Base-by-base conservation (phyloP, 1,140 invertebrate species). In the Cydia strobilella region DNA sequence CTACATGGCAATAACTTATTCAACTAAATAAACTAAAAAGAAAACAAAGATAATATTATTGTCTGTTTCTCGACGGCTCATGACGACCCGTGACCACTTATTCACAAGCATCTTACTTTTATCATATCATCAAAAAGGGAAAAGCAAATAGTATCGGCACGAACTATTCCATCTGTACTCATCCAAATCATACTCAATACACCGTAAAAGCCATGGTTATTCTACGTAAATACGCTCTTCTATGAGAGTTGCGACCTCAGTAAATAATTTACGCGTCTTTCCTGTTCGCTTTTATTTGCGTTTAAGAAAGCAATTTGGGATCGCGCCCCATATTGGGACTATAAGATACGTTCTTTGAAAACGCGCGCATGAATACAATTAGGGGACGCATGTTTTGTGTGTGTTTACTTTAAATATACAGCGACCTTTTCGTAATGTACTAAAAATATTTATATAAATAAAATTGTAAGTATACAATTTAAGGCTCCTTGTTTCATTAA, bases 301-400 rank as follows among this genome's bases (percentile, higher is more conserved):
- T 84, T 84, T 83, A 84, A 81, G 81, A 80, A 83, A 84, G 79
- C 80, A 80, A 84, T 84, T 82, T 80, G 62, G 77, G 12, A 31
- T 25, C 20, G 23, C 62, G 25, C n/a, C 15, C 31, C 15, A 39
- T 18, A 31, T 31, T 31, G 65, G 63, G 31, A 42, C 27, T 9
- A 31, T 35, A 20, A 35, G 63, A 66, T 66, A 66, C 63, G 27
- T 65, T 65, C 65, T 69, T 69, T 35, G 25, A 66, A 69, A 31
- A 31, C 1, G 10, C 65, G 27, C 0, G 13, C 12, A 31, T 42
- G 65, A 69, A 35, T 42, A 69, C 65, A 69, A 69, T 69, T 69
- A 69, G 1, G 65, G 23, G 27, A 9, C 63, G 4, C 25, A 2
- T 7, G 6, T 12, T 35, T 13, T 65, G 15, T 15, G 27, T 31